These are phyloP conservation scores for Podarcis lilfordi DNA, from an alignment of 2,797 vertebrate species.

Conservation along the genomic window DNA sequence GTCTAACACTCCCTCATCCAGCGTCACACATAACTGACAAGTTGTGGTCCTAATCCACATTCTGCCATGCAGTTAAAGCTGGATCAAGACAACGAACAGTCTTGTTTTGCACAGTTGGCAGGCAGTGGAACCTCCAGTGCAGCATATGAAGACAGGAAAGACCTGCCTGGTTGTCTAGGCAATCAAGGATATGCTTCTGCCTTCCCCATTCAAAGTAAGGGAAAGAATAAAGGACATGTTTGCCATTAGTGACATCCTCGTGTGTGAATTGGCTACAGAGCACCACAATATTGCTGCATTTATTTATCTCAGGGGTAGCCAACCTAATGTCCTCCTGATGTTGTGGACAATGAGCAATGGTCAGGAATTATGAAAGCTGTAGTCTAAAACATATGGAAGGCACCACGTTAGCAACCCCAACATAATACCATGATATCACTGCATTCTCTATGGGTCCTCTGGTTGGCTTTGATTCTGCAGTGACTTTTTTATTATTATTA, in stretches of 20 bases:
- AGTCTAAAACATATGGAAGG: too few species aligned
- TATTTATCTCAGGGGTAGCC: too few species aligned
- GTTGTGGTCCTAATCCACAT: not conserved
- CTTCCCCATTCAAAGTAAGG: not conserved
- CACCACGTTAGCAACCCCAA: too few species aligned
- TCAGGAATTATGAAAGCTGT: too few species aligned
- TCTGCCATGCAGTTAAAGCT: not conserved
- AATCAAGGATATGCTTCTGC: not conserved
- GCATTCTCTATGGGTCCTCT: not conserved
- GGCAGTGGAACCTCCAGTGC: not conserved
- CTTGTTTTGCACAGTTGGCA: not conserved
- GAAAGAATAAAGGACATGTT: not conserved
- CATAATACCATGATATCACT: not conserved
- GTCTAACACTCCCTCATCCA: not conserved
- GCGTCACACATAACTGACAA: not conserved
- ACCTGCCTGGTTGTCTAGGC: not conserved
- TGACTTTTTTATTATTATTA: not conserved
- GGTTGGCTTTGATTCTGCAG: not conserved
- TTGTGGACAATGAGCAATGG: too few species aligned
- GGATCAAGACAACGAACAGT: not conserved
- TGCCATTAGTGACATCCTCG: not conserved
- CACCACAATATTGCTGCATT: too few species aligned
- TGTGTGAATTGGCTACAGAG: not conserved
- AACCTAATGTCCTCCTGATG: too few species aligned
- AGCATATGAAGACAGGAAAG: not conserved